Percentiles rank a stretch among this genome's conserved stretches.
Conservation (phyloP, 2,888 invertebrate genomes). For the Drosophila robusta region DNA sequence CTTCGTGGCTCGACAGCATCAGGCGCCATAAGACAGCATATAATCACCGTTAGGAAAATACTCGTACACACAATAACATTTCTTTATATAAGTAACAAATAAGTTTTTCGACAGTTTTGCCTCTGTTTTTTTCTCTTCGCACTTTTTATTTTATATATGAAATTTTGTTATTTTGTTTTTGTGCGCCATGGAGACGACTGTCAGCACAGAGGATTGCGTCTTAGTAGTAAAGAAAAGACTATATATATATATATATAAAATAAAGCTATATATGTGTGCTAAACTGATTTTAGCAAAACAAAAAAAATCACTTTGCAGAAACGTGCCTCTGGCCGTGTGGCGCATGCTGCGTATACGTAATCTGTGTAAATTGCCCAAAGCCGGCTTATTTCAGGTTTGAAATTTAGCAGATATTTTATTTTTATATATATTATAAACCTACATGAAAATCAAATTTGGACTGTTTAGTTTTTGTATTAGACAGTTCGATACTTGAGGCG, state of each 20-base stretch:
- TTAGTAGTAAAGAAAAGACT: conserved; percentile 9
- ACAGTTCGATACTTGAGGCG: conserved; percentile 1
- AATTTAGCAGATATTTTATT: conserved; percentile 4
- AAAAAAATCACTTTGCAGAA: conserved; percentile 37
- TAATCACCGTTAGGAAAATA: conserved; percentile 56
- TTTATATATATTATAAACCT: neutral
- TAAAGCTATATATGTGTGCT: conserved; percentile 20
- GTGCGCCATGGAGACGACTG: conserved; percentile 34
- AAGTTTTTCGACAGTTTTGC: conserved; percentile 35
- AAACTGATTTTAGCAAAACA: conserved; percentile 42
- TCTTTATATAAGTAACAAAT: conserved; percentile 41
- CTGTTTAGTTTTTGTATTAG: conserved; percentile 1
- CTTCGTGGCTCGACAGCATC: conserved; percentile 40
- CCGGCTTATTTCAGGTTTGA: conserved; percentile 5
- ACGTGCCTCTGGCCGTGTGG: conserved; percentile 40
- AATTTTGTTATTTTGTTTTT: conserved; percentile 18
- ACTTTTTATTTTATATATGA: conserved; percentile 20
- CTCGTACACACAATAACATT: conserved; percentile 47
- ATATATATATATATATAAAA: neutral
- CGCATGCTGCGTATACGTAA: conserved; percentile 60
- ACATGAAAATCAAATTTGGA: neutral
- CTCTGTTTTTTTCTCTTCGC: conserved; percentile 1
- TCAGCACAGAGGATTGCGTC: conserved; percentile 13
- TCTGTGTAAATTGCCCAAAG: conserved; percentile 30
- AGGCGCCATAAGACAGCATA: conserved; percentile 48